Conservation (phyloP, 2,797 vertebrate genomes). For the Pristis pectinata region DNA sequence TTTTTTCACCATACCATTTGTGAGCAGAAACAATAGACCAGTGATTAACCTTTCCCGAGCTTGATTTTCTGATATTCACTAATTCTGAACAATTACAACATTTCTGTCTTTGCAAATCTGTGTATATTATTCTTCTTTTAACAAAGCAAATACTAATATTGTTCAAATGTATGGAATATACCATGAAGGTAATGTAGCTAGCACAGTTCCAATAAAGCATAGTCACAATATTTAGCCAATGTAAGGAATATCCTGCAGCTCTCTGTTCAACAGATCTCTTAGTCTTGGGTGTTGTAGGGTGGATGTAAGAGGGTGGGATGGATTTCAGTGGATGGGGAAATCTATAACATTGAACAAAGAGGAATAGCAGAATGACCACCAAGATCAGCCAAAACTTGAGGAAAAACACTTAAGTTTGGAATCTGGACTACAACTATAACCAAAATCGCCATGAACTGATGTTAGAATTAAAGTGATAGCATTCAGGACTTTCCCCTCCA, state of each 20-base stretch:
- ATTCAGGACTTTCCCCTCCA: neutral
- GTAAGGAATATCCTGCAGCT: neutral
- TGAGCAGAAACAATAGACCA: neutral
- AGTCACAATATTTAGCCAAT: neutral
- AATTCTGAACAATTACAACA: neutral
- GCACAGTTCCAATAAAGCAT: neutral
- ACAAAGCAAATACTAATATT: neutral
- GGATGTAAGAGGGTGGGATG: too few species aligned
- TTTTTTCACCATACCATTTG: neutral
- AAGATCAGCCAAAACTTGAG: neutral
- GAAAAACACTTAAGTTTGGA: neutral
- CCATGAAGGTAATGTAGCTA: neutral
- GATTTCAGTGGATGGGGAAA: neutral
- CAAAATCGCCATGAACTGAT: neutral
- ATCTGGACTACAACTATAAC: neutral
- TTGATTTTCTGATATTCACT: neutral
- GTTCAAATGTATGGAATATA: neutral
- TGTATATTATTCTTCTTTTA: neutral
- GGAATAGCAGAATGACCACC: neutral
- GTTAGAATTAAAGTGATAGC: neutral
- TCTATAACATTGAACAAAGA: neutral
- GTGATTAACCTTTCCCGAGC: neutral
- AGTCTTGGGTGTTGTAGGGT: too few species aligned
- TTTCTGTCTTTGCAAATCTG: neutral
- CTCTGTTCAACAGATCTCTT: neutral